Conservation (phyloP, 2,113 vertebrate genomes). For the Macheiramphus alcinus region DNA sequence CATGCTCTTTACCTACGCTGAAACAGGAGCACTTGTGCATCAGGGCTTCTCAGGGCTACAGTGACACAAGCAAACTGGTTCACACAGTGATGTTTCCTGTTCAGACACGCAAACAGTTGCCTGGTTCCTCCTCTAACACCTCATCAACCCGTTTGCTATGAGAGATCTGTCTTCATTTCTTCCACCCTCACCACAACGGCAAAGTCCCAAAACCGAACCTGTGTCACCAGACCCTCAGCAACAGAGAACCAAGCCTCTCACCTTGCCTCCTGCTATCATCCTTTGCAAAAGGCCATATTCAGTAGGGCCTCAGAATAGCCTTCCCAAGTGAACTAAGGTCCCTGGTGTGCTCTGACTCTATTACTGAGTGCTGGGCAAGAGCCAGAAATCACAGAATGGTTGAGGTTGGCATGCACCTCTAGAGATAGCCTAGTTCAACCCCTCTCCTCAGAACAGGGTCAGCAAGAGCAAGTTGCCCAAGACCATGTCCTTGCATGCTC, state of each 20-base stretch:
- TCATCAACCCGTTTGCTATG: background rate
- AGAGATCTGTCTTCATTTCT: background rate
- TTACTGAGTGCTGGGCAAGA: background rate
- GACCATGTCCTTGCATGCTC: background rate
- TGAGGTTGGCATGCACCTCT: background rate
- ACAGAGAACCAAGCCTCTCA: background rate
- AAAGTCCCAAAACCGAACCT: background rate
- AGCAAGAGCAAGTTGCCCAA: background rate
- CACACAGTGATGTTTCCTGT: background rate
- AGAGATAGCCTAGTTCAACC: background rate
- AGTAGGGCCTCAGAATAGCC: background rate
- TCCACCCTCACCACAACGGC: background rate
- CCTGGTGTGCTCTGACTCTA: background rate
- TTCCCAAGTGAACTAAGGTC: background rate
- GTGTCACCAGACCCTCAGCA: background rate
- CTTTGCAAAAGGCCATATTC: background rate
- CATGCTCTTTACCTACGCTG: background rate
- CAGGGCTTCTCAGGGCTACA: background rate
- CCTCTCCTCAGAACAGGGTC: background rate
- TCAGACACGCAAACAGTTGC: background rate
- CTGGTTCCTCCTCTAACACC: background rate
- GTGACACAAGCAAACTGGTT: background rate
- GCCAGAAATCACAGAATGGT: background rate
- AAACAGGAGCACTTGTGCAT: background rate
- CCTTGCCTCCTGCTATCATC: background rate